Evolutionary conservation across 1,140 invertebrate genomes (phyloP), one percentile per base, ranked within the genome.

Genomic region (Drosophila pseudoobscura): DNA sequence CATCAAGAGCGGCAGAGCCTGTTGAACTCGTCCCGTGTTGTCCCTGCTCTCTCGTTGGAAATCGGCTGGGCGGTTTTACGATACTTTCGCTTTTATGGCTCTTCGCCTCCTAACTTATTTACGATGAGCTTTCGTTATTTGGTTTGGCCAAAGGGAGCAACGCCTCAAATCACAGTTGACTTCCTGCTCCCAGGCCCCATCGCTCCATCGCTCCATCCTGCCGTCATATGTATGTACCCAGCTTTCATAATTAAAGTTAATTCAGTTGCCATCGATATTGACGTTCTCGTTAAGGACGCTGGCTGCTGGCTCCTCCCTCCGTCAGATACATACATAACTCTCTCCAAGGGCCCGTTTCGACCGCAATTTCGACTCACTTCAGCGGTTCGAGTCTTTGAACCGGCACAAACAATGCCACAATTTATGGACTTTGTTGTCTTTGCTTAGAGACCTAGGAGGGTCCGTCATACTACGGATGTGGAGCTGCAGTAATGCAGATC

Each of bases 211-310:
- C 24, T 0, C 24, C 24, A 26, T 55, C 53, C 55, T 61, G 43
- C 41, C 63, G 49, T 68, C 63, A 41, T 50, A n/a, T 41, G 62
- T 50, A n/a, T 41, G 62, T 52, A 41, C 62, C 41, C 35, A 1
- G 43, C 62, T 49, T 69, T 72, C 57, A 49, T 80, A 80, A 80
- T 80, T 80, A 76, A 58, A 57, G 65, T 72, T 58, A 80, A 80
- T 69, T 69, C 56, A 15, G 54, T 31, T 55, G 61, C 69, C 68
- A 79, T 80, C 80, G 78, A 80, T 82, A 69, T 79, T 79, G 69
- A 60, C 52, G 71, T 74, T 58, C 63, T 52, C 24, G 3, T 35
- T 47, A 26, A 31, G 13, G 45, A 24, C 11, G 9, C 35, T 17
- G 17, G 17, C 17, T 17, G 17, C 17, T 17, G 17, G 17, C 17